These are phyloP conservation scores for Leptodirus hochenwartii DNA, from an alignment of 2,888 invertebrate genomes.

Conservation along the genomic window DNA sequence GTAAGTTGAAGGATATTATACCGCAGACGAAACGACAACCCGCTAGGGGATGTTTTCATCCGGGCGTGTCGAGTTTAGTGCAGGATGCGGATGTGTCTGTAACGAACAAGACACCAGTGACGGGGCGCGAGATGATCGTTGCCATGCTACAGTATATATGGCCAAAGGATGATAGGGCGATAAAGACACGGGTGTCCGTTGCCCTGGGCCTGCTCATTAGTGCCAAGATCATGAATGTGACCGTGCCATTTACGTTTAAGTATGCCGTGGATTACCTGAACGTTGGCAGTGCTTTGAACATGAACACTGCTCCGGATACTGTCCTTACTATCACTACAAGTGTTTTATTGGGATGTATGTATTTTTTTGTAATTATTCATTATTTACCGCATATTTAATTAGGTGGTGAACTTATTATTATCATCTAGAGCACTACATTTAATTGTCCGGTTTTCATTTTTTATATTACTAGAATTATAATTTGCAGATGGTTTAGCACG, in stretches of 20 bases:
- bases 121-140: conserved; percentile 60
- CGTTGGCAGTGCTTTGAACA: conserved; percentile 38
- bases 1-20: no score
- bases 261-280: conserved; percentile 81
- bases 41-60: conserved; percentile 76
- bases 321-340: conserved; percentile 61
- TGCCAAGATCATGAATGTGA: conserved; percentile 76
- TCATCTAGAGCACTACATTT: background rate
- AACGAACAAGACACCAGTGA: conserved; percentile 37
- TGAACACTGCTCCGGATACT: conserved; percentile 66
- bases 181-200: conserved; percentile 61
- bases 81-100: conserved; percentile 33
- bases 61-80: conserved; percentile 47
- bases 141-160: conserved; percentile 88
- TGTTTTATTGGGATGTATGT: conserved; percentile 76
- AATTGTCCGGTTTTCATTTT: conserved; percentile 1
- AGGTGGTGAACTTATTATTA: background rate
- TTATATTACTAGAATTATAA: conserved; percentile 4
- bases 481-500: conserved; percentile 81
- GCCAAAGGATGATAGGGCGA: conserved; percentile 74
- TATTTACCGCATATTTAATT: background rate
- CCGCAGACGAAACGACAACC: conserved; percentile 30
- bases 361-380: conserved; percentile 1
- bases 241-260: conserved; percentile 93
- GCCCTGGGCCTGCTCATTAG: conserved; percentile 64